Conservation (phyloP, 2,888 invertebrate genomes). For the Diadegma fenestrale region DNA sequence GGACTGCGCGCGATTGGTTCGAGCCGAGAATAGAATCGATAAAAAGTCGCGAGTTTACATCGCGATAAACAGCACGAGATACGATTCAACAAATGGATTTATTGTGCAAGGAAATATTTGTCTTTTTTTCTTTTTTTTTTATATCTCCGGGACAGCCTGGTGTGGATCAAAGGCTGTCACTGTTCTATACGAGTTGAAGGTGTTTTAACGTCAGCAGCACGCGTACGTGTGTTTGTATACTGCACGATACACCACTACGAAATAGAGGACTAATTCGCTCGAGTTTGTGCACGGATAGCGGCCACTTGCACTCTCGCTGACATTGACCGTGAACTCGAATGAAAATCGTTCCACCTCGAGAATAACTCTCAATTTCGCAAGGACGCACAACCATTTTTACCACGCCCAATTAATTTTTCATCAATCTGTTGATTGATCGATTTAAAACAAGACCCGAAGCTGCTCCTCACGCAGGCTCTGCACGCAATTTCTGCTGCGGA, state of each 20-base stretch:
- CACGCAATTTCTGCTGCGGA: not conserved
- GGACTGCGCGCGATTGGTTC: not conserved
- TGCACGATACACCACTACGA: not conserved
- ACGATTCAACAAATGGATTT: slow-evolving; percentile 1
- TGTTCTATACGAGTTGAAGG: not conserved
- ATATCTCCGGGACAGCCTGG: not conserved
- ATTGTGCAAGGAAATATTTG: not conserved
- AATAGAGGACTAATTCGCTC: slow-evolving; percentile 39
- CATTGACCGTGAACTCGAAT: slow-evolving; percentile 59
- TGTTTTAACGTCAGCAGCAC: slow-evolving; percentile 12
- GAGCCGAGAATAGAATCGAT: slow-evolving; percentile 4
- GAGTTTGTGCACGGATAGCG: slow-evolving; percentile 16
- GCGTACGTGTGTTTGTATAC: not conserved
- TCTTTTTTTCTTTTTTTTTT: not conserved
- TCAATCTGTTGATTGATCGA: not conserved
- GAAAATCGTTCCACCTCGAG: slow-evolving; percentile 41
- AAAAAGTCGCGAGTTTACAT: not conserved
- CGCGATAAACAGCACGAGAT: not conserved
- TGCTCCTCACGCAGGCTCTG: no score
- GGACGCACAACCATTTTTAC: slow-evolving; percentile 5
- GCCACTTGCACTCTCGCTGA: slow-evolving; percentile 53
- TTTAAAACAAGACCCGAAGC: not conserved
- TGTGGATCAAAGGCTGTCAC: not conserved
- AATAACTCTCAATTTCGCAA: slow-evolving; percentile 48
- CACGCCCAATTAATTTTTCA: slow-evolving; percentile 16